Conservation (phyloP, 2,888 invertebrate species). For the Saturnia japonica region DNA sequence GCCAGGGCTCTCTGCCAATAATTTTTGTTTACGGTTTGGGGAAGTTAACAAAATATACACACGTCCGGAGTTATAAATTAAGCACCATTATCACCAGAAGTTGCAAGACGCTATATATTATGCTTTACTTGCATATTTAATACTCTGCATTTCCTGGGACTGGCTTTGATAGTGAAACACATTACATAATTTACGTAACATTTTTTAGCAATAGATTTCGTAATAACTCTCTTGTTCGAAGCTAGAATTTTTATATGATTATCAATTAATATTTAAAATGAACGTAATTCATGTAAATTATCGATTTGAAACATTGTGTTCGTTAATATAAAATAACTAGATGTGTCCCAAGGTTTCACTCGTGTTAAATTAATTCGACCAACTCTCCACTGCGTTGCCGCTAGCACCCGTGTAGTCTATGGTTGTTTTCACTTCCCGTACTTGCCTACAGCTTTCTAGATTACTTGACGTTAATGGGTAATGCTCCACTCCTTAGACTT, state of each 20-base stretch:
- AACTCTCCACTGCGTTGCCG: no score
- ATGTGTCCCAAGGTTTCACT: no score
- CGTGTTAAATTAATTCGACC: no score
- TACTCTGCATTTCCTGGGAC: neutral
- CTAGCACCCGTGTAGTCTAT: no score
- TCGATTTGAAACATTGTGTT: no score
- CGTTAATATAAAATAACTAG: no score
- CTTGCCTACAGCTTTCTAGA: no score
- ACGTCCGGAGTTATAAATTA: neutral
- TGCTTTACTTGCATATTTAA: neutral
- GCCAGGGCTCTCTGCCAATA: constrained; percentile 8
- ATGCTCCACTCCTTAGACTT: no score
- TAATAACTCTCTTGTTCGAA: neutral
- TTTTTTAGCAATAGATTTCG: neutral
- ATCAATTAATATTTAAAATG: neutral
- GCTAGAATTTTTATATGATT: neutral
- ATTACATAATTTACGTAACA: neutral
- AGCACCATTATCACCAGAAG: neutral
- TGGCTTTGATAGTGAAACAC: neutral
- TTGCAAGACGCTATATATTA: neutral
- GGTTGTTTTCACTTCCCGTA: no score
- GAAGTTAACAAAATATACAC: constrained; percentile 22
- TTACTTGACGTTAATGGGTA: no score
- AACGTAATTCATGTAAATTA: no score
- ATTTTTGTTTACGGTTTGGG: constrained; percentile 17